Conservation (phyloP, 2,888 invertebrate genomes). For the Drosophila dives region DNA sequence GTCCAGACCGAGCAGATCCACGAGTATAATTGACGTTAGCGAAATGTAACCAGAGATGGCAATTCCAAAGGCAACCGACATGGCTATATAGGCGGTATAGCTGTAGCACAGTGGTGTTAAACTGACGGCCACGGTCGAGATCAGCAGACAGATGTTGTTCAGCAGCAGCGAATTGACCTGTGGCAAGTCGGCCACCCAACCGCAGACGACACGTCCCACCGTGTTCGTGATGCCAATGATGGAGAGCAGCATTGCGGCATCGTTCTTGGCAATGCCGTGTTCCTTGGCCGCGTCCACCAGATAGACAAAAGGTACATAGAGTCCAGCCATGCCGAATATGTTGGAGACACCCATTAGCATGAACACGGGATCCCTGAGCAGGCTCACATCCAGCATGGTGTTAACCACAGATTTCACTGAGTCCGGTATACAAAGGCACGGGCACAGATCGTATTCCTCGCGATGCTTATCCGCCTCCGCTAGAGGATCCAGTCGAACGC, state of each 20-base stretch:
- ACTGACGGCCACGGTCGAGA: constrained; percentile 94
- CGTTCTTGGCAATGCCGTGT: constrained; percentile 89
- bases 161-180: constrained; percentile 96
- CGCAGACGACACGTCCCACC: constrained; percentile 94
- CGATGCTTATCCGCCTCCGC: constrained; percentile 84
- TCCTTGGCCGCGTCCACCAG: constrained; percentile 92
- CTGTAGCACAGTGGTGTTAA: constrained; percentile 93
- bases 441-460: constrained; percentile 91
- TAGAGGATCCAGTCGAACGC: constrained; percentile 86
- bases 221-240: constrained; percentile 97
- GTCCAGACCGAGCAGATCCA: constrained; percentile 97
- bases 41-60: constrained; percentile 98
- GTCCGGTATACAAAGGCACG: constrained; percentile 91
- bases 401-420: constrained; percentile 93
- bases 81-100: constrained; percentile 91
- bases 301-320: constrained; percentile 98
- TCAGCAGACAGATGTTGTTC: constrained; percentile 95
- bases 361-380: constrained; percentile 95
- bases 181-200: constrained; percentile 96
- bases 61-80: constrained; percentile 95
- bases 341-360: constrained; percentile 96
- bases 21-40: constrained; percentile 98
- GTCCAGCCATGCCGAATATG: constrained; percentile 98
- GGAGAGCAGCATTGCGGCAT: constrained; percentile 86
- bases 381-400: constrained; percentile 95